These are phyloP conservation scores for Xanthia togata DNA, from an alignment of 2,888 invertebrate species.

Conservation along the genomic window DNA sequence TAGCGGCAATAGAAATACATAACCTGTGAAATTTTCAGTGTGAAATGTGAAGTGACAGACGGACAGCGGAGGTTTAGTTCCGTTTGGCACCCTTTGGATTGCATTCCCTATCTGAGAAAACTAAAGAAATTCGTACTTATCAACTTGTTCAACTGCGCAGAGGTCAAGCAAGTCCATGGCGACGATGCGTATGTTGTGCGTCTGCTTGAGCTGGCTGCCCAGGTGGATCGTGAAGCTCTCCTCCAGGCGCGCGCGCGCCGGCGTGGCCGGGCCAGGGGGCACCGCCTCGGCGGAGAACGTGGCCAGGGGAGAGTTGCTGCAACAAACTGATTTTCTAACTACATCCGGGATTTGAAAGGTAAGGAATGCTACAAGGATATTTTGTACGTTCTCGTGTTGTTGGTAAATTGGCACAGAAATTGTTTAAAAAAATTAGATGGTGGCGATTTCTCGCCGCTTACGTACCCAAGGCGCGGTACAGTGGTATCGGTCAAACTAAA, in stretches of 20 bases:
- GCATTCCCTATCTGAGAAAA: neutral
- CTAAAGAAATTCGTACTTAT: conserved; percentile 68
- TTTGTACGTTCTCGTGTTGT: neutral
- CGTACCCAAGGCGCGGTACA: too few relatives aligned
- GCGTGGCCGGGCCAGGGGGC: conserved; percentile 56
- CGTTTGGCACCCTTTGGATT: too few relatives aligned
- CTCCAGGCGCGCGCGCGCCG: conserved; percentile 90
- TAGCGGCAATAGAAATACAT: too few relatives aligned
- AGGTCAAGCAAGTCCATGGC: conserved; percentile 94
- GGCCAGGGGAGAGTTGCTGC: conserved; percentile 84
- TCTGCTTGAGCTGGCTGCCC: conserved; percentile 99
- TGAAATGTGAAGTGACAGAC: too few relatives aligned
- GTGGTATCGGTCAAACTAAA: too few relatives aligned
- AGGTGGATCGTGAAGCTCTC: conserved; percentile 99
- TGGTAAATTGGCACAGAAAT: neutral
- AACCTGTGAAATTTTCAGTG: too few relatives aligned
- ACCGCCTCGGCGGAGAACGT: conserved; percentile 70
- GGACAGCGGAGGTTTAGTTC: too few relatives aligned
- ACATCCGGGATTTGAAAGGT: neutral
- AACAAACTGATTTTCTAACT: neutral
- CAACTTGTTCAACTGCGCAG: conserved; percentile 73
- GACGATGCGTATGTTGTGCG: conserved; percentile 98
- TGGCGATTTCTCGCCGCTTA: too few relatives aligned
- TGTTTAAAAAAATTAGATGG: too few relatives aligned
- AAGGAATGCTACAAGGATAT: too few relatives aligned